Evolutionary conservation across 2,113 vertebrate genomes (phyloP), one percentile per base, ranked within the genome.

Genomic region (Clupea harengus): DNA sequence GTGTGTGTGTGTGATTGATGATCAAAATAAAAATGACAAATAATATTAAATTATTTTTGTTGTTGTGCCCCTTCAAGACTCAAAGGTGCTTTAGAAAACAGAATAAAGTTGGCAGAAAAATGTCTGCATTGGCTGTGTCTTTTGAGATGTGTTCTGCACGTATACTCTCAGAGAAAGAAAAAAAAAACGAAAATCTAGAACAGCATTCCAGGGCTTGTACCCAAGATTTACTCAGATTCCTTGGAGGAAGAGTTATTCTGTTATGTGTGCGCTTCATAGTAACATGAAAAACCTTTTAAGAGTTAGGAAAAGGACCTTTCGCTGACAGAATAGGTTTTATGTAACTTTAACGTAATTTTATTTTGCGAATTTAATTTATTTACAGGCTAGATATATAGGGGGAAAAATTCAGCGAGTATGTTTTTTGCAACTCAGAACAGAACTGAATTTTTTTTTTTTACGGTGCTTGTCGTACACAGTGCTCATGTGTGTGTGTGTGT

Each of bases 1-100:
- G 25, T 82, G 57, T 54, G 81, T 81, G 57, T 81, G 91, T 91
- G 39, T 39, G 39, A 1, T 39, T 39, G 39, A 39, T 39, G 39
- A 39, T 39, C 39, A 39, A 39, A 39, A 39, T 39, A 39, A 39
- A 39, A 39, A 39, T 39, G 39, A 39, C 39, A 39, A 39, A 39
- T 39, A 39, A 39, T 39, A 39, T 39, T 2, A 39, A 2, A 39
- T 39, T 39, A 39, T 39, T 39, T 2, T 39, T 39, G 39, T 39
- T 39, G 39, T 39, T 39, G 39, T 39, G 39, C 39, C 39, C 39
- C 2, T 39, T 39, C 39, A 39, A 39, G 39, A 39, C 39, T 39
- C 39, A 39, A 39, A 1, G 39, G 39, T 49, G 47, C 47, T 7
- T 49, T 49, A 49, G 47, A 49, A 49, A 49, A 11, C 13, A 11